Evolutionary conservation across 2,797 vertebrate genomes (phyloP).

Genomic region (Distichodus sexfasciatus): DNA sequence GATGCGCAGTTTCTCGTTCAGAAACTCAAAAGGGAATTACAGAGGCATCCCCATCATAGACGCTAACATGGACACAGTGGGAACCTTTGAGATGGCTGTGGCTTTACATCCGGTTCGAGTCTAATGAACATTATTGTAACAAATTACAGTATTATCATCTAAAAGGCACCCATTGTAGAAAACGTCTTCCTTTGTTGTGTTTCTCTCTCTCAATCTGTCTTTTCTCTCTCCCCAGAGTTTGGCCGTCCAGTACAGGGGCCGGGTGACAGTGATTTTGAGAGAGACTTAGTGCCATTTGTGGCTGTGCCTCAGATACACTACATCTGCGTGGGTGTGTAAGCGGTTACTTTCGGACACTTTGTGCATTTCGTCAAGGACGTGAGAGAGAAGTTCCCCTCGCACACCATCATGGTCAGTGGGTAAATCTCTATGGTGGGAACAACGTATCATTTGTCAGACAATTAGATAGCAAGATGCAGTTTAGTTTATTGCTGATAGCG

Average conservation of each 20-base stretch:
- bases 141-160: no score
- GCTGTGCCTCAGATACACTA: slow-evolving; percentile 76
- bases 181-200: neutral
- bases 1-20: slow-evolving; percentile 81
- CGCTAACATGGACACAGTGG: slow-evolving; percentile 94
- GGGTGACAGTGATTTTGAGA: slow-evolving; percentile 80
- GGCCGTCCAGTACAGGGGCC: slow-evolving; percentile 85
- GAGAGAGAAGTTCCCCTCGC: slow-evolving; percentile 78
- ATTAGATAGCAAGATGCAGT: neutral
- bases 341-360: slow-evolving; percentile 84
- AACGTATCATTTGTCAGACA: neutral
- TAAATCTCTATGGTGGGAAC: neutral
- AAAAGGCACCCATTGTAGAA: neutral
- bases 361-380: slow-evolving; percentile 89
- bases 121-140: no score
- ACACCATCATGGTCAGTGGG: slow-evolving; percentile 86
- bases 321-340: slow-evolving; percentile 89
- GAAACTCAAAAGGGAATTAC: slow-evolving; percentile 88
- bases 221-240: slow-evolving; percentile 78
- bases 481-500: neutral
- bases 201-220: neutral
- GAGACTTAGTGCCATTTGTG: slow-evolving; percentile 65
- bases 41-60: slow-evolving; percentile 86
- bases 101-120: slow-evolving; percentile 77
- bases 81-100: slow-evolving; percentile 89